Conservation (phyloP, 2,797 vertebrate genomes). For the Thripadectes ignobilis region DNA sequence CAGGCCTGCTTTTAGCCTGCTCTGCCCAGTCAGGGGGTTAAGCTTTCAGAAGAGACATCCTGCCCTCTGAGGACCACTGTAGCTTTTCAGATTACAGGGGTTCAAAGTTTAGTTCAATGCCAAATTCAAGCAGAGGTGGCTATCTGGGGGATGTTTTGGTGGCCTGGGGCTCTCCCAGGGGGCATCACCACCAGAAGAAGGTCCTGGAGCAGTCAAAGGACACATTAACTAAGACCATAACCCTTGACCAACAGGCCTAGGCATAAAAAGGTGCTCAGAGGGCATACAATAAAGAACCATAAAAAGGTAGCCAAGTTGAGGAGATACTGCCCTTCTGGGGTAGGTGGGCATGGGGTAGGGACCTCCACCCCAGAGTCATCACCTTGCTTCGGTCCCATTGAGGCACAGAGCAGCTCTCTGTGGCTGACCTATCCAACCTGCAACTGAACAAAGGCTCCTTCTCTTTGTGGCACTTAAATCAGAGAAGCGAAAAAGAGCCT, state of each 20-base stretch:
- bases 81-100: neutral
- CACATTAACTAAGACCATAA: neutral
- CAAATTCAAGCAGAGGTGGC: neutral
- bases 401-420: neutral
- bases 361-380: neutral
- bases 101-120: neutral
- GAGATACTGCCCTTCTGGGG: neutral
- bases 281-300: neutral
- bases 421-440: rapidly evolving
- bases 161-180: neutral
- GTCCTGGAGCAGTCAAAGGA: neutral
- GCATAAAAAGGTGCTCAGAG: neutral
- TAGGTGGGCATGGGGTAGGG: too few species aligned
- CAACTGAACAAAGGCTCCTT: neutral
- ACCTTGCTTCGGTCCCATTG: neutral
- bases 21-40: neutral
- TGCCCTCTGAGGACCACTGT: neutral
- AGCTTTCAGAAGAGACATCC: neutral
- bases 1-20: neutral
- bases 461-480: neutral
- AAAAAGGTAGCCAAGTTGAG: rapidly evolving
- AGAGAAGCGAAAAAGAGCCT: neutral
- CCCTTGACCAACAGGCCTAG: neutral
- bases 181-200: rapidly evolving
- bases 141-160: neutral